Evolutionary conservation across 2,888 invertebrate species (phyloP), one percentile per base, ranked within the genome.

Genomic region (Philhelius pedissequus): DNA sequence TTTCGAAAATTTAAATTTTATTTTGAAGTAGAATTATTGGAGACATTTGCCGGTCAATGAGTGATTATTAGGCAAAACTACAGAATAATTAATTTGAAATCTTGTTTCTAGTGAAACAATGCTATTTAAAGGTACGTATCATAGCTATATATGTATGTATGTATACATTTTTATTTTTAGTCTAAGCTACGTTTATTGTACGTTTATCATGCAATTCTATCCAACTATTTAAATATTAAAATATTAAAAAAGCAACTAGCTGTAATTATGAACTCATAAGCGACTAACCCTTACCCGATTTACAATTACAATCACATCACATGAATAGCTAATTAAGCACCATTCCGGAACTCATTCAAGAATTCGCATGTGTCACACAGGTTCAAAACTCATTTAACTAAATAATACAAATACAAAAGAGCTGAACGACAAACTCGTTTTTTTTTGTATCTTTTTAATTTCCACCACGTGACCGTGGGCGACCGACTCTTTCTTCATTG

Each of bases 401-500:
- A 15, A n/a, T 18, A 22, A 48, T 35, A 35, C 48, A 64, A n/a
- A n/a, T n/a, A 64, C 45, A 22, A 64, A 64, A 64, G 64, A 64
- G n/a, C 48, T 64, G 64, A 64, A n/a, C 32, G 22, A 0, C 5
- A 48, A 64, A 64, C 64, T 48, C 0, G 64, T 64, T 64, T 32
- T 15, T 60, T 40, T 20, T 56, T 43, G 1, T n/a, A n/a, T n/a
- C n/a, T n/a, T n/a, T 9, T 20, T 6, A 1, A 15, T 20, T 40
- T 18, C 62, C 45, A 64, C n/a, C n/a, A n/a, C n/a, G n/a, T n/a
- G n/a, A n/a, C n/a, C 48, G 64, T 64, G 40, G 48, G 64, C 43
- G 32, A 32, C n/a, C 8, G 2, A 1, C 1, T 32, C 15, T 38
- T 40, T 60, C 13, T 20, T 20, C 11, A 20, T 27, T 3, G 11